Conservation (phyloP, 2,888 invertebrate species). For the Toxonevra muliebris region DNA sequence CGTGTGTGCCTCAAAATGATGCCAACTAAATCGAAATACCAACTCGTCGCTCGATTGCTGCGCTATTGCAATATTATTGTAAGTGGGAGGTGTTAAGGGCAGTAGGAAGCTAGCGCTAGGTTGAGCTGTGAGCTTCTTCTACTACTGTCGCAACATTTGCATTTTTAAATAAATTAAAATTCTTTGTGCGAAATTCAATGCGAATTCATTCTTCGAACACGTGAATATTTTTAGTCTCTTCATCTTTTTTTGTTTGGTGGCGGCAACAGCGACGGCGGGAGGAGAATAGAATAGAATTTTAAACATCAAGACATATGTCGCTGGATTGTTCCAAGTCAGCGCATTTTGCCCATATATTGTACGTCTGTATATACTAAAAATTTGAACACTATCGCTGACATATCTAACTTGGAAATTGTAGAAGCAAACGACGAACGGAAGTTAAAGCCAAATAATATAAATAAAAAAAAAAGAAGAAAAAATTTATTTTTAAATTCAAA, state of each 20-base stretch:
- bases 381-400: no score
- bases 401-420: no score
- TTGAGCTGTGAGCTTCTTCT: neutral
- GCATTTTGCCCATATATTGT: no score
- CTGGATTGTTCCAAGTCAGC: neutral
- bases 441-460: no score
- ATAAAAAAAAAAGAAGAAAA: no score
- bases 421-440: no score
- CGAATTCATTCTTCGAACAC: conserved; percentile 5
- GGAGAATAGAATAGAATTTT: no score
- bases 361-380: no score
- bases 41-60: neutral
- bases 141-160: conserved; percentile 17
- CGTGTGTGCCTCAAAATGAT: conserved; percentile 16
- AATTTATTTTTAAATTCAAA: no score
- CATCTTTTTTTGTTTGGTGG: no score
- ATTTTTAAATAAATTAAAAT: conserved; percentile 29
- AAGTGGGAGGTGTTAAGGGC: neutral
- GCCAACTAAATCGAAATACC: conserved; percentile 25
- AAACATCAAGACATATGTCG: conserved; percentile 1
- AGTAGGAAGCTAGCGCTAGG: neutral
- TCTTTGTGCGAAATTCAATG: conserved; percentile 21
- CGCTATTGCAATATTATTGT: neutral
- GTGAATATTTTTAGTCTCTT: neutral
- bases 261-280: no score